A percentile compares a stretch with the other conserved stretches of the same genome.
These are phyloP conservation scores for Anarrhichthys ocellatus DNA, from an alignment of 2,113 vertebrate genomes.

Conservation along the genomic window DNA sequence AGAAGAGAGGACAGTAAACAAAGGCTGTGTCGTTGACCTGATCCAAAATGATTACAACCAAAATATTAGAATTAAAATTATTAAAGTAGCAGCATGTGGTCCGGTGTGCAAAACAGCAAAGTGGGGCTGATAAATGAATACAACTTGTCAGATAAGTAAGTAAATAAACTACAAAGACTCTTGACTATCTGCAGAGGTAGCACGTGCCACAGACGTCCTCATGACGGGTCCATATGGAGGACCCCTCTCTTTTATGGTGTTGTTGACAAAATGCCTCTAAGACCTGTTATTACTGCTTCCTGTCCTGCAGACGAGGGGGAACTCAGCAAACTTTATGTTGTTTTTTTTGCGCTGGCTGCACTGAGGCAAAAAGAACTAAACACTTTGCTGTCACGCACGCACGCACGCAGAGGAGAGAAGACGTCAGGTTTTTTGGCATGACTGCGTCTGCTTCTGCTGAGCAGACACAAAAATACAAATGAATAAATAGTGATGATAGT, in stretches of 20 bases:
- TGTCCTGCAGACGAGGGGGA: conserved; percentile 54
- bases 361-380: conserved; percentile 9
- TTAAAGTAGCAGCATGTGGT: not conserved
- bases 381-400: conserved; percentile 44
- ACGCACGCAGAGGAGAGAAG: too few relatives aligned
- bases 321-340: not conserved
- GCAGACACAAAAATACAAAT: conserved; percentile 23
- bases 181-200: not conserved
- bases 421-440: conserved; percentile 6
- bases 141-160: not conserved
- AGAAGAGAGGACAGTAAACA: not conserved
- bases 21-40: not conserved
- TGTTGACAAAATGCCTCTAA: conserved; percentile 71
- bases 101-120: not conserved
- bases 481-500: conserved; percentile 56
- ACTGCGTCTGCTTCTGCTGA: conserved; percentile 39
- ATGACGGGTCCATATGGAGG: conserved; percentile 45
- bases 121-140: not conserved
- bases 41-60: not conserved
- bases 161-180: not conserved
- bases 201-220: conserved; percentile 26
- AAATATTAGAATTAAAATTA: not conserved
- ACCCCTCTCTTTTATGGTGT: conserved; percentile 61
- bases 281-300: conserved; percentile 69
- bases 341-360: conserved; percentile 13